phyloP scores from a whole-genome alignment of 2,888 invertebrate species.

The Zonitis immaculata region DNA sequence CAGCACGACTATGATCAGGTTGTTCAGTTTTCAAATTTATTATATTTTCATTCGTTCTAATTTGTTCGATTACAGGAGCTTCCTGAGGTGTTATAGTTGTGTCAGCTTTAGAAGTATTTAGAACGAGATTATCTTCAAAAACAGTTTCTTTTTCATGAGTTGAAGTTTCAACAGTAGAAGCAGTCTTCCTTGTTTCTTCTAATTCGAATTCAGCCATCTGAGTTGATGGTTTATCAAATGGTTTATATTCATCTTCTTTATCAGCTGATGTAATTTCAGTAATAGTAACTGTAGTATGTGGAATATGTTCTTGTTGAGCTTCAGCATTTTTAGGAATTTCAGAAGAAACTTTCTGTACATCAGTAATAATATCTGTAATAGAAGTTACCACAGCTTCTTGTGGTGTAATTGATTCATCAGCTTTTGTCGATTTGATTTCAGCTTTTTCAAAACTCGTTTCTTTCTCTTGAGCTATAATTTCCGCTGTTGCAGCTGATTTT shows the following conservation, averaged over 20 bases:
- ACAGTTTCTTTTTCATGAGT: slow-evolving; percentile 15
- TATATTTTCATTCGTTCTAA: not conserved
- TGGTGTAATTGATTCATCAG: slow-evolving; percentile 31
- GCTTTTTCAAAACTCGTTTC: slow-evolving; percentile 33
- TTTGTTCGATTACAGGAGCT: slow-evolving; percentile 3
- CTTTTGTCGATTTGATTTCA: slow-evolving; percentile 19
- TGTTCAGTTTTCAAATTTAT: not conserved
- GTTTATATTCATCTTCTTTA: slow-evolving; percentile 18
- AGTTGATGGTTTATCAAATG: slow-evolving; percentile 6
- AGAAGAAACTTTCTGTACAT: slow-evolving; percentile 22
- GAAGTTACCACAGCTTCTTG: slow-evolving; percentile 39
- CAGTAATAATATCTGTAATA: slow-evolving; percentile 31
- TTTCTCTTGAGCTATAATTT: slow-evolving; percentile 30
- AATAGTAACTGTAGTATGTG: slow-evolving; percentile 23
- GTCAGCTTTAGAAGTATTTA: slow-evolving; percentile 5
- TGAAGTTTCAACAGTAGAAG: slow-evolving; percentile 7
- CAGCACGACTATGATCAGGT: slow-evolving; percentile 18
- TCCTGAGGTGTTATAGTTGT: slow-evolving; percentile 4
- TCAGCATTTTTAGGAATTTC: slow-evolving; percentile 21
- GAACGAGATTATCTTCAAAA: slow-evolving; percentile 25
- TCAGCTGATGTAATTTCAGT: slow-evolving; percentile 28
- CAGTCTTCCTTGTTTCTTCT: slow-evolving; percentile 6
- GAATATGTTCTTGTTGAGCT: slow-evolving; percentile 26
- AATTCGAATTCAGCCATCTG: slow-evolving; percentile 6
- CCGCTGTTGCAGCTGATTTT: slow-evolving; percentile 41